Evolutionary conservation across 2,797 vertebrate species (phyloP), one percentile per base, ranked within the genome.

Genomic region (Nyctibius grandis): DNA sequence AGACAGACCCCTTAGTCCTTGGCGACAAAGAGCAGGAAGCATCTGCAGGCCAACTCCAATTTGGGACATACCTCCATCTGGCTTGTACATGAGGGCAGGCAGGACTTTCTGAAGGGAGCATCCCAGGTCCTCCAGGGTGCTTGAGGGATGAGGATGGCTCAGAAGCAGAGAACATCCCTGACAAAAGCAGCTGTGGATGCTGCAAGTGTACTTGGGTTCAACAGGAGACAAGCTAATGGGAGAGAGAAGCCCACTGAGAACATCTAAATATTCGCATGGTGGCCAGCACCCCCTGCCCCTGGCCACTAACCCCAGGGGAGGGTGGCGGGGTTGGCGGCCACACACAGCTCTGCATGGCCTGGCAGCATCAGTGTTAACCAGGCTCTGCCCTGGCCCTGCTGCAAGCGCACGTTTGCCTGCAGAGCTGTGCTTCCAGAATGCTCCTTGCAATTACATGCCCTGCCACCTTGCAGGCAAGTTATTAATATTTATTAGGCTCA

Each of bases 401-500:
- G 0, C 4, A 50, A 85, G 91, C 33, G 6, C 63, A 74, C 40
- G 6, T 57, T 70, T 69, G 74, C 84, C 91, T 91, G 64, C 42
- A 68, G 95, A 97, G 89, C 53, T 80, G 78, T 89, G 85, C 56
- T 96, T 97, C 95, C 95, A 96, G 96, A 96, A 94, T 3, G 11
- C 93, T 93, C 95, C 89, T 88, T 77, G 94, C 96, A 96, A 96
- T 97, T 96, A 95, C 95, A 95, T 80, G 88, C 91, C 88, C 82
- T 84, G 75, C 91, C 95, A 93, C 85, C 53, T 48, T 42, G 59
- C 65, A 38, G 67, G 67, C 31, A 1, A 82, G 77, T 67, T 85
- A 96, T 97, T 96, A 96, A 97, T 97, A 97, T 97, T 96, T 95
- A 97, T 95, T 79, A 95, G 78, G 29, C 61, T 97, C 80, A 96